These are phyloP conservation scores for Azorinus chamasolen DNA, from an alignment of 2,888 invertebrate genomes.

Conservation along the genomic window DNA sequence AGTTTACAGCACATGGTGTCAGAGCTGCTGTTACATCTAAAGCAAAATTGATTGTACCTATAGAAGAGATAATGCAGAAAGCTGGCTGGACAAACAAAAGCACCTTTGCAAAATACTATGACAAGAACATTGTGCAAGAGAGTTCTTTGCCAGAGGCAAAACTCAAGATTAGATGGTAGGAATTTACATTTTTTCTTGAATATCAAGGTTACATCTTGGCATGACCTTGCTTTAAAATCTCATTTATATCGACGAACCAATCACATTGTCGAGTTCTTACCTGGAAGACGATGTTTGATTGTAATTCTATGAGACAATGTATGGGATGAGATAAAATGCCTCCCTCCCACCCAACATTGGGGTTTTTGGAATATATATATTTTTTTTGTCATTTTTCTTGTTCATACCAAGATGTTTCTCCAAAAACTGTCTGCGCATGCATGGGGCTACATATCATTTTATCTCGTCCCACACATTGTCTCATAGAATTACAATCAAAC, in stretches of 20 bases:
- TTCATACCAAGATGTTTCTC: neutral
- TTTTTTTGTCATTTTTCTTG: too few species aligned
- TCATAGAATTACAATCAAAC: too few species aligned
- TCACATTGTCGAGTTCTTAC: constrained; percentile 8
- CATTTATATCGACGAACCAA: constrained; percentile 8
- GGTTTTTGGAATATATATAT: neutral
- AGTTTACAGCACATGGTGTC: too few species aligned
- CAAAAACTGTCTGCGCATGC: neutral
- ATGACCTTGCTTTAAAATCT: constrained; percentile 22
- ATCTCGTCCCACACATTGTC: constrained; percentile 1
- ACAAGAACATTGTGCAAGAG: constrained; percentile 2
- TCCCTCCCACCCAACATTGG: neutral
- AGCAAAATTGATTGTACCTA: constrained; percentile 17
- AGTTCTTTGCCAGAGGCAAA: constrained; percentile 3
- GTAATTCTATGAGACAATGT: constrained; percentile 18
- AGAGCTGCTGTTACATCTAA: constrained; percentile 7
- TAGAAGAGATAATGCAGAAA: constrained; percentile 9
- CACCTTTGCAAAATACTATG: constrained; percentile 12
- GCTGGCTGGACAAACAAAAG: constrained; percentile 12
- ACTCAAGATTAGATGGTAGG: neutral
- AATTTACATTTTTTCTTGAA: neutral
- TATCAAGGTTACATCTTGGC: constrained; percentile 7
- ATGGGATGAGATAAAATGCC: neutral
- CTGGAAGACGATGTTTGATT: constrained; percentile 16
- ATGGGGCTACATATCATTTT: constrained; percentile 1